These are phyloP conservation scores for Calameuta pallipes DNA, from an alignment of 2,888 invertebrate genomes.

Conservation along the genomic window DNA sequence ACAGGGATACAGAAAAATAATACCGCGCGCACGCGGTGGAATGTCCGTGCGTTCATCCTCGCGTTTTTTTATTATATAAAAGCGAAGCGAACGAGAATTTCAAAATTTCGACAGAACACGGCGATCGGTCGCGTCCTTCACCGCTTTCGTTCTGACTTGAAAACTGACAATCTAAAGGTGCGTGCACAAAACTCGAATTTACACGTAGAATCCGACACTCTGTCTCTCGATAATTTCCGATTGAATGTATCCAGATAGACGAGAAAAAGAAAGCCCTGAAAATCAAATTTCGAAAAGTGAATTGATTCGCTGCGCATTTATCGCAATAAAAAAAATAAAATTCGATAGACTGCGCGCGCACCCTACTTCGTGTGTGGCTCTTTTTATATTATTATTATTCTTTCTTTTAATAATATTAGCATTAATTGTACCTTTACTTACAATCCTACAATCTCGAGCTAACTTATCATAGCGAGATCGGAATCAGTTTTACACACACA, in stretches of 20 bases:
- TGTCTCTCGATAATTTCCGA: not conserved
- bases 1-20: conserved; percentile 65
- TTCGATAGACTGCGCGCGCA: not conserved
- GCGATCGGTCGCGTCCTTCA: not conserved
- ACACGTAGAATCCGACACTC: not conserved
- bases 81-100: not conserved
- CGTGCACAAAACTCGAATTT: not conserved
- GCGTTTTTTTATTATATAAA: not conserved
- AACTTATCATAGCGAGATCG: conserved; percentile 28
- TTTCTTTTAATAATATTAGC: conserved; percentile 36
- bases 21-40: conserved; percentile 60
- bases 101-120: not conserved
- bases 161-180: conserved; percentile 16
- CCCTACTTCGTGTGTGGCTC: conserved; percentile 15
- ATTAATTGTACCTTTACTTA: conserved; percentile 55
- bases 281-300: not conserved
- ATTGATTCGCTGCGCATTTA: not conserved
- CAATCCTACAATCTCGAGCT: conserved; percentile 45
- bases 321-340: not conserved
- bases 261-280: not conserved
- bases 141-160: conserved; percentile 38
- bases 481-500: conserved; percentile 37
- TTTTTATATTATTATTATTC: not conserved
- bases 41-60: conserved; percentile 41
- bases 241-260: not conserved